A percentile compares a stretch with the other conserved stretches of the same genome.
Conservation (phyloP, 2,797 vertebrate genomes). For the Ctenopoma multispine region DNA sequence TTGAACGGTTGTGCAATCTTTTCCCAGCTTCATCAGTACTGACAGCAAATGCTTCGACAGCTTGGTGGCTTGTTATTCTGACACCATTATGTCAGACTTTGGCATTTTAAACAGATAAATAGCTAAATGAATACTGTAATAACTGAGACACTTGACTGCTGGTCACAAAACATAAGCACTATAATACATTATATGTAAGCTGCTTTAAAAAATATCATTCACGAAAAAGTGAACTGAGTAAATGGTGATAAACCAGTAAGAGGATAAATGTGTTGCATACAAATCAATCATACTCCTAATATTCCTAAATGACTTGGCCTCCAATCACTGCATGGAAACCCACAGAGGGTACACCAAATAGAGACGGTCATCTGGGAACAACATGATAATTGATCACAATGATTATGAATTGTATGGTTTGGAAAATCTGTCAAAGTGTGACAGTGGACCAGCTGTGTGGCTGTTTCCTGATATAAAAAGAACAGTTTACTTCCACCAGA, state of each 20-base stretch:
- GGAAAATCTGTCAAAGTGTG: constrained; percentile 68
- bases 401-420: constrained; percentile 62
- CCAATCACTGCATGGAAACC: constrained; percentile 34
- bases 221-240: not conserved
- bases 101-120: no score
- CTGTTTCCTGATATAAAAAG: constrained; percentile 68
- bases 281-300: constrained; percentile 28
- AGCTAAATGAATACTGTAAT: no score
- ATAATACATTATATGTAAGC: no score
- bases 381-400: constrained; percentile 74
- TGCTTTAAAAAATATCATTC: no score
- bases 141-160: no score
- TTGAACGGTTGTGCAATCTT: no score
- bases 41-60: no score
- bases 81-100: no score
- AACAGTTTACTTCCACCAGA: constrained; percentile 65
- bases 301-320: constrained; percentile 41
- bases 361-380: constrained; percentile 71
- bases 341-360: constrained; percentile 41
- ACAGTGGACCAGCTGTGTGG: constrained; percentile 75
- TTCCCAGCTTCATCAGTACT: no score
- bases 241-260: not conserved
- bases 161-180: no score
- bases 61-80: no score
- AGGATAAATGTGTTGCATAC: not conserved